A percentile compares a stretch with the other conserved stretches of the same genome.
Evolutionary conservation across 2,113 vertebrate genomes (phyloP).

Genomic region (Pelmatolapia mariae): DNA sequence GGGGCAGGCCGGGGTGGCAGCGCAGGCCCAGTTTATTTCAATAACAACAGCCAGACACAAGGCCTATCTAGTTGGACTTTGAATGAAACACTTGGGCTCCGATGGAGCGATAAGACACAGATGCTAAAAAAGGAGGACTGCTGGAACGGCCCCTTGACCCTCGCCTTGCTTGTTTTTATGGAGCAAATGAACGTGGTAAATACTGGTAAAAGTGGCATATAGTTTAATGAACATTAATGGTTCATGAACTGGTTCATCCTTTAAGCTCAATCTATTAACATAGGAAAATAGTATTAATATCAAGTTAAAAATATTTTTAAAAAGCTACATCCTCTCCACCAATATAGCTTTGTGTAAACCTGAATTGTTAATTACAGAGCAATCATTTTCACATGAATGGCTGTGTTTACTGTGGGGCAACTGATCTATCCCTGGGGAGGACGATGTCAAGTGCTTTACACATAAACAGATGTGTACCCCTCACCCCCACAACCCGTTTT

Average conservation of each 20-base stretch:
- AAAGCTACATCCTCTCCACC: not conserved
- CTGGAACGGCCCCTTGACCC: conserved; percentile 47
- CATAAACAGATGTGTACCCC: conserved; percentile 56
- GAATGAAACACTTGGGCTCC: conserved; percentile 72
- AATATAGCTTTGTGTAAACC: conserved; percentile 26
- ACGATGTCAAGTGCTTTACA: conserved; percentile 52
- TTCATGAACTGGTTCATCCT: not conserved
- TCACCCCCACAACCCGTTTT: not conserved
- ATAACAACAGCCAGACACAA: conserved; percentile 77
- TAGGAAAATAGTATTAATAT: not conserved
- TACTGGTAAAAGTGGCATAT: not conserved
- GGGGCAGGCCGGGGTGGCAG: conserved; percentile 36
- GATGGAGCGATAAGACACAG: conserved; percentile 73
- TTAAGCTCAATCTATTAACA: not conserved
- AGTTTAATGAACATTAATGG: not conserved
- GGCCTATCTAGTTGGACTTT: conserved; percentile 70
- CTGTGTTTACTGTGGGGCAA: conserved; percentile 46
- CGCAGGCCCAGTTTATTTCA: conserved; percentile 71
- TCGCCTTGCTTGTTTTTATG: conserved; percentile 13
- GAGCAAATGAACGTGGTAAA: not conserved
- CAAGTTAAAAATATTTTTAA: not conserved
- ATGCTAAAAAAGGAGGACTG: conserved; percentile 50
- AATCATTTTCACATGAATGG: conserved; percentile 56
- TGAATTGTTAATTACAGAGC: conserved; percentile 42
- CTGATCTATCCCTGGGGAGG: conserved; percentile 54